phyloP scores from a whole-genome alignment of 2,113 vertebrate genomes.

The Bufo bufo region DNA sequence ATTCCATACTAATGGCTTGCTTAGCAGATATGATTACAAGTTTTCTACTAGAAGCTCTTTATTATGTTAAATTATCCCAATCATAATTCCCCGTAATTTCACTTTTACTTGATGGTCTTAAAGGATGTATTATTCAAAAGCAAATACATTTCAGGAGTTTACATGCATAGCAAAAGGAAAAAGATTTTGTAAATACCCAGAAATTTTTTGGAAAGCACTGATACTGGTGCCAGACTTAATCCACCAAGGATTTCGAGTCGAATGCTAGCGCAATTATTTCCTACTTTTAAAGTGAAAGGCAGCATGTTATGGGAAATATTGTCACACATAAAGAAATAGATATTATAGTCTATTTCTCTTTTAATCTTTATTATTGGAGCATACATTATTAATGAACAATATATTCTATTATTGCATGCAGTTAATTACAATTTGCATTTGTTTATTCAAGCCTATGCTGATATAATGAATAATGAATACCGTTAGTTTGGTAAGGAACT shows the following conservation, averaged over 20 bases:
- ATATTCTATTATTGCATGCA: constrained; percentile 14
- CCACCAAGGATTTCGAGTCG: not conserved
- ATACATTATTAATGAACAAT: constrained; percentile 31
- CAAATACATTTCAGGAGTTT: not conserved
- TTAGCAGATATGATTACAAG: constrained; percentile 54
- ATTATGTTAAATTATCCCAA: constrained; percentile 59
- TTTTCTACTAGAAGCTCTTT: constrained; percentile 54
- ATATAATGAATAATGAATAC: not conserved
- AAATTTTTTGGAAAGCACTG: not conserved
- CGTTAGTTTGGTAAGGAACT: not conserved
- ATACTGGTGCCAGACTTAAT: not conserved
- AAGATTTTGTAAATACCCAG: not conserved
- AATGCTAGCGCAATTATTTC: not conserved
- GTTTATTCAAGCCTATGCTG: not conserved
- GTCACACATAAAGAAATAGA: not conserved
- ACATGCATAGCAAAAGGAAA: constrained; percentile 18
- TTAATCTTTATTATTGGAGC: not conserved
- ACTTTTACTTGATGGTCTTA: constrained; percentile 29
- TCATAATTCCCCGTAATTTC: constrained; percentile 54
- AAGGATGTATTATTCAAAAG: constrained; percentile 43
- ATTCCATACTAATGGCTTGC: constrained; percentile 54
- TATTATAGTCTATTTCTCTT: not conserved
- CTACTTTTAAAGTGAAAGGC: not conserved
- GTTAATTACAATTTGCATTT: constrained; percentile 23
- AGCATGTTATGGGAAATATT: not conserved